phyloP scores from a whole-genome alignment of 2,113 vertebrate species.

The Apteryx owenii region DNA sequence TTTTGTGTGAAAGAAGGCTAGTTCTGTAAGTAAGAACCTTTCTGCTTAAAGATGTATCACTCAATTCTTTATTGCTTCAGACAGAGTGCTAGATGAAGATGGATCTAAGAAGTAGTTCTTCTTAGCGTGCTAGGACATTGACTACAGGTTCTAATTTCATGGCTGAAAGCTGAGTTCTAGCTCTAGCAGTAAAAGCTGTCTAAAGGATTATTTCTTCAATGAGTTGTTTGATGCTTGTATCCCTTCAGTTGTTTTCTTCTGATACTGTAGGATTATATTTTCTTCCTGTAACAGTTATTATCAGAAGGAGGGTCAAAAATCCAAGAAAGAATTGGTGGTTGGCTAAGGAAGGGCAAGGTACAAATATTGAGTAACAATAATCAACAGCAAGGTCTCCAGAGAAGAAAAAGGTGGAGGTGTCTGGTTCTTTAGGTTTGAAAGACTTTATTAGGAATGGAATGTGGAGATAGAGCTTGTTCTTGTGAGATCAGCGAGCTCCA shows the following conservation, averaged over 20 bases:
- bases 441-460: neutral
- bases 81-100: neutral
- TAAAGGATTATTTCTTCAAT: neutral
- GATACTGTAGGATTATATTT: neutral
- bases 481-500: neutral
- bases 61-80: neutral
- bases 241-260: neutral
- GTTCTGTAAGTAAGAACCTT: neutral
- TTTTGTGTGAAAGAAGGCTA: neutral
- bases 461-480: neutral
- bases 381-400: neutral
- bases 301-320: slow-evolving; percentile 47
- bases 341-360: slow-evolving; percentile 50
- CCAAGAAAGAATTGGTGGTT: slow-evolving; percentile 26
- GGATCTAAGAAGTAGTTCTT: neutral
- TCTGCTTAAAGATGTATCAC: neutral
- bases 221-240: neutral
- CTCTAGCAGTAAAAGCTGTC: neutral
- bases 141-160: neutral
- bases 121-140: neutral
- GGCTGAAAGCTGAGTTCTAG: neutral
- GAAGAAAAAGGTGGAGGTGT: neutral
- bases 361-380: neutral
- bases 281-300: slow-evolving; percentile 2
- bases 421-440: neutral